Percentiles rank a stretch among this genome's conserved stretches.
These are phyloP conservation scores for Rhinoptilus africanus DNA, from an alignment of 2,113 vertebrate species.

Conservation along the genomic window DNA sequence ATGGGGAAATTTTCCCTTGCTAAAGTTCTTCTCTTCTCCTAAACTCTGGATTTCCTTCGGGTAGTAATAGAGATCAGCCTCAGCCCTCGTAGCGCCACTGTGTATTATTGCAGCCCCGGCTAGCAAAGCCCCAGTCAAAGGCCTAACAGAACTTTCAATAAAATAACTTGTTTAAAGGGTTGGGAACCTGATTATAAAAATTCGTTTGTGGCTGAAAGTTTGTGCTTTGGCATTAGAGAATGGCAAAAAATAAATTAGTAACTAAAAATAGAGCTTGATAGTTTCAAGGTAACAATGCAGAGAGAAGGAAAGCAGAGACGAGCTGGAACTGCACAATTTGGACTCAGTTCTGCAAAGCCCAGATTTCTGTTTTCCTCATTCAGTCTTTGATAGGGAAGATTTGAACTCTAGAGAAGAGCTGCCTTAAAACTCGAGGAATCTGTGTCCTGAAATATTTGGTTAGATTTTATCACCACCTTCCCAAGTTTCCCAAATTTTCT, in stretches of 20 bases:
- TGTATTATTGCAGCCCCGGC: background rate
- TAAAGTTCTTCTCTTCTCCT: background rate
- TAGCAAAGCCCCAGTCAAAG: background rate
- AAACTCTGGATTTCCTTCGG: background rate
- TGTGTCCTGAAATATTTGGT: background rate
- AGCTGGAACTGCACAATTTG: background rate
- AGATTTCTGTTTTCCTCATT: background rate
- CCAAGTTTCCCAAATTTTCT: background rate
- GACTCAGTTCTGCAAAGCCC: background rate
- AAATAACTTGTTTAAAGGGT: background rate
- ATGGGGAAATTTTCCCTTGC: background rate
- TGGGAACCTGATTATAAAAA: background rate
- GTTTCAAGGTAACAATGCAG: background rate
- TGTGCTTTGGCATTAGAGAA: background rate
- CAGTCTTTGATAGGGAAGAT: background rate
- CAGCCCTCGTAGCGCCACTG: background rate
- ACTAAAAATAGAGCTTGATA: background rate
- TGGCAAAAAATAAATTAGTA: background rate
- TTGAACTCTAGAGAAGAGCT: background rate
- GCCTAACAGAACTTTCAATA: background rate
- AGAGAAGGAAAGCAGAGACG: background rate
- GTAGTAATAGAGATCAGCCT: background rate
- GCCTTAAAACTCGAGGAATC: background rate
- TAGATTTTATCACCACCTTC: background rate
- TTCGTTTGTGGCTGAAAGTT: background rate